Evolutionary conservation across 2,797 vertebrate genomes (phyloP), one percentile per base, ranked within the genome.

Genomic region (Pipistrellus pygmaeus): DNA sequence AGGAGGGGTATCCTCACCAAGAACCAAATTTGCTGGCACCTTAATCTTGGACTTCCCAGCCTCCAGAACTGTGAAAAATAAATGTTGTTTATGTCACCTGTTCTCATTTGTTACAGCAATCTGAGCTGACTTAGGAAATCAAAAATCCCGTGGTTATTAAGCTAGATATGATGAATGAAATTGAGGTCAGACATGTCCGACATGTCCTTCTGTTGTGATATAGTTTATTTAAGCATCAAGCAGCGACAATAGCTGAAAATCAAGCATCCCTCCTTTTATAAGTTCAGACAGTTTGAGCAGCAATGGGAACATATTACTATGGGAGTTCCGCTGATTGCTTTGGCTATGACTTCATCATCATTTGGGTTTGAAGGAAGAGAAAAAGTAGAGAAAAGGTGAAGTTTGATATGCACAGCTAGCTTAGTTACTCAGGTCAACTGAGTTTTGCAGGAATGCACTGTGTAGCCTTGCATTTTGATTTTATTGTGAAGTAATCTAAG

Each of bases 281-380:
- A 44, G 38, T 35, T 10, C 17, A 35, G 77, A n/a, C 14, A 7
- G 6, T 8, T 46, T 35, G 38, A 62, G 25, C 18, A 12, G 0
- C 18, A 4, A 12, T 3, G 18, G 68, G n/a, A 30, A 3, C 0
- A 2, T 51, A 3, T n/a, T 8, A 3, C 9, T 15, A 5, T 3
- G 3, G 17, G 23, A n/a, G 11, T 15, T 51, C 20, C 1, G 7
- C 5, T n/a, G 57, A 27, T 0, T 0, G 3, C n/a, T 18, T 81
- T n/a, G 71, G 41, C 0, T 2, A 12, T 15, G 5, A 38, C 9
- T 15, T 83, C 57, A 17, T 10, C 10, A 4, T 72, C 62, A 2
- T 38, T 38, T 48, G 10, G 17, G 0, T 57, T 46, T 78, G 30
- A 51, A 30, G 30, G 80, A 41, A 80, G 68, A 12, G 14, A 71